A percentile compares a stretch with the other conserved stretches of the same genome.
Evolutionary conservation across 2,797 vertebrate genomes (phyloP).

Genomic region (Choloepus didactylus): DNA sequence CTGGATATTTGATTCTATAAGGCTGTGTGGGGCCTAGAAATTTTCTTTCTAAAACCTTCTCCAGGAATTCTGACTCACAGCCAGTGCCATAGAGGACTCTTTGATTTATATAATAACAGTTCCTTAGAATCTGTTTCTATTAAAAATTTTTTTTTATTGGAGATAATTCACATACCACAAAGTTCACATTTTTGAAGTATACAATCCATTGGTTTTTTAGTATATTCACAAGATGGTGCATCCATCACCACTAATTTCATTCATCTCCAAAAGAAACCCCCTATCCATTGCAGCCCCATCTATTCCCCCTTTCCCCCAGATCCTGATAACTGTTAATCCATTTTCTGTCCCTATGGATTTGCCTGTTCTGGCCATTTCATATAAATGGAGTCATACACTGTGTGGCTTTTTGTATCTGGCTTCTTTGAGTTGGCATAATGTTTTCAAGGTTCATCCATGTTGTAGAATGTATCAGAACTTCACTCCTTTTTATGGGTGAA

Average conservation of each 20-base stretch:
- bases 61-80: neutral
- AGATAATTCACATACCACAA: neutral
- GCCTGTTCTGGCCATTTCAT: neutral
- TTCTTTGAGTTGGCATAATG: neutral
- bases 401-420: neutral
- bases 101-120: neutral
- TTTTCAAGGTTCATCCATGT: neutral
- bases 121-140: neutral
- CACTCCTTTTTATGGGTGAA: neutral
- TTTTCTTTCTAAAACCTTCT: slow-evolving; percentile 14
- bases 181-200: neutral
- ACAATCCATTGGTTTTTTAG: neutral
- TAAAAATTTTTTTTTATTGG: neutral
- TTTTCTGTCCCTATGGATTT: neutral
- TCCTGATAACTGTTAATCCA: neutral
- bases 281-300: neutral
- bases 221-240: neutral
- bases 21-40: neutral
- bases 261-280: neutral
- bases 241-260: neutral
- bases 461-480: neutral
- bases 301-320: neutral
- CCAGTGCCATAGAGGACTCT: neutral
- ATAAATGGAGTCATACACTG: neutral
- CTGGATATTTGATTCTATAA: neutral